phyloP scores from a whole-genome alignment of 2,888 invertebrate species.

The Entomobrya multifasciata region DNA sequence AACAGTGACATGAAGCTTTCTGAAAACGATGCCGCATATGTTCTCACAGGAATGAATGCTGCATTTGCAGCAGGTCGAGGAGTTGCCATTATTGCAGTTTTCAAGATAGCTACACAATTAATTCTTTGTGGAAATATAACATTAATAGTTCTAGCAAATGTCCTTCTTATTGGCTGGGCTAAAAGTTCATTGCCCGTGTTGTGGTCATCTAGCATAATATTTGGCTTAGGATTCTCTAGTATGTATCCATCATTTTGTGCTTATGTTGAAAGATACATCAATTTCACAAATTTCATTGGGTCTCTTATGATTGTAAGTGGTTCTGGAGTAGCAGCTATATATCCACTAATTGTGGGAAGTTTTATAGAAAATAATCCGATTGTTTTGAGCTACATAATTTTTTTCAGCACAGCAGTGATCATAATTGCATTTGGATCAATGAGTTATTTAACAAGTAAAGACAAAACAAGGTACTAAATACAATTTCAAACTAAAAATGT shows the following conservation, averaged over 20 bases:
- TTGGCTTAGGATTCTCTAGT: slow-evolving; percentile 68
- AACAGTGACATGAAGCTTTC: slow-evolving; percentile 69
- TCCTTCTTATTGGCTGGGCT: slow-evolving; percentile 55
- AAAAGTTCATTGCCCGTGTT: background rate
- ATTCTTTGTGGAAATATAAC: slow-evolving; percentile 67
- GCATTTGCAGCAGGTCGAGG: slow-evolving; percentile 72
- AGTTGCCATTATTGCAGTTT: slow-evolving; percentile 69
- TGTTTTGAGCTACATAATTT: slow-evolving; percentile 50
- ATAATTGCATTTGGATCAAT: slow-evolving; percentile 18
- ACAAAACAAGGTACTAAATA: slow-evolving; percentile 42
- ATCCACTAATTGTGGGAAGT: slow-evolving; percentile 50
- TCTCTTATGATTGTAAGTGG: slow-evolving; percentile 50
- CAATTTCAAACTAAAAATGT: too few relatives aligned
- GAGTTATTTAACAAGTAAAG: slow-evolving; percentile 42
- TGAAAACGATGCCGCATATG: slow-evolving; percentile 65
- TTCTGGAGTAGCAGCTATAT: slow-evolving; percentile 50
- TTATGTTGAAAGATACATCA: slow-evolving; percentile 56
- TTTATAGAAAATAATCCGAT: slow-evolving; percentile 56
- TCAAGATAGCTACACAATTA: slow-evolving; percentile 54
- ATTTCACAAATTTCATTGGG: slow-evolving; percentile 61
- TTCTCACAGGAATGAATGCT: slow-evolving; percentile 72
- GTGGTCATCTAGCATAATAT: slow-evolving; percentile 58
- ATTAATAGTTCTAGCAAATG: slow-evolving; percentile 43
- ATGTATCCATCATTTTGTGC: slow-evolving; percentile 54
- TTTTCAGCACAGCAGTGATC: slow-evolving; percentile 43